Evolutionary conservation across 2,888 invertebrate genomes (phyloP).

Genomic region (Meandrusa payeni): DNA sequence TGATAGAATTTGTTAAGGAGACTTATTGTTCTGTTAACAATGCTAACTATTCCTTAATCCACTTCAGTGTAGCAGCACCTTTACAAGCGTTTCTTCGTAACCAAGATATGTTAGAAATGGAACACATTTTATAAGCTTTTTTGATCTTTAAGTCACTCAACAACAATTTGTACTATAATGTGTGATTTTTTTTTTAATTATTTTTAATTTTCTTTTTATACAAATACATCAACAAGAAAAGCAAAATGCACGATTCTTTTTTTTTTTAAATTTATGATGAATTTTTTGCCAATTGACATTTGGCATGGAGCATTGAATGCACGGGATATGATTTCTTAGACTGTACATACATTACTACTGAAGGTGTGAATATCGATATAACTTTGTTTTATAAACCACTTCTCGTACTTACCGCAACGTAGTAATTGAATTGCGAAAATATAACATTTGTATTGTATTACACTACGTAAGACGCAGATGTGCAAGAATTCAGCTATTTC

Average conservation of each 20-base stretch:
- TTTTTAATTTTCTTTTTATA: slow-evolving; percentile 2
- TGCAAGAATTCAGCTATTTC: neutral
- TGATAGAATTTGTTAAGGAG: too few species aligned
- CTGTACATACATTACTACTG: neutral
- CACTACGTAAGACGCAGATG: neutral
- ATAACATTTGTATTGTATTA: slow-evolving; percentile 4
- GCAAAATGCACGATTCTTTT: slow-evolving; percentile 6
- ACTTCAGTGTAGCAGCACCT: neutral
- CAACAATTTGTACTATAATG: slow-evolving; percentile 25
- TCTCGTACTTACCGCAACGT: slow-evolving; percentile 1
- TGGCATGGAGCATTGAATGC: neutral
- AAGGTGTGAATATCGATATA: neutral
- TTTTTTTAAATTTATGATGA: neutral
- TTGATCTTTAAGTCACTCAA: slow-evolving; percentile 12
- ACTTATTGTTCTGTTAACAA: too few species aligned
- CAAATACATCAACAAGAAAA: slow-evolving; percentile 12
- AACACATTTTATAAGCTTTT: slow-evolving; percentile 10
- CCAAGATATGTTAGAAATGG: slow-evolving; percentile 20
- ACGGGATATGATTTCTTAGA: slow-evolving; percentile 16
- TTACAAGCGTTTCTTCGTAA: neutral
- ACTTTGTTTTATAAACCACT: neutral
- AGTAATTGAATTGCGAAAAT: slow-evolving; percentile 2
- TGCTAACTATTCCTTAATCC: too few species aligned
- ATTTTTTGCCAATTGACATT: slow-evolving; percentile 11
- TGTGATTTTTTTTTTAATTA: slow-evolving; percentile 12